A percentile compares a stretch with the other conserved stretches of the same genome.
These are phyloP conservation scores for Formica exsecta DNA, from an alignment of 1,140 invertebrate genomes.

Conservation along the genomic window DNA sequence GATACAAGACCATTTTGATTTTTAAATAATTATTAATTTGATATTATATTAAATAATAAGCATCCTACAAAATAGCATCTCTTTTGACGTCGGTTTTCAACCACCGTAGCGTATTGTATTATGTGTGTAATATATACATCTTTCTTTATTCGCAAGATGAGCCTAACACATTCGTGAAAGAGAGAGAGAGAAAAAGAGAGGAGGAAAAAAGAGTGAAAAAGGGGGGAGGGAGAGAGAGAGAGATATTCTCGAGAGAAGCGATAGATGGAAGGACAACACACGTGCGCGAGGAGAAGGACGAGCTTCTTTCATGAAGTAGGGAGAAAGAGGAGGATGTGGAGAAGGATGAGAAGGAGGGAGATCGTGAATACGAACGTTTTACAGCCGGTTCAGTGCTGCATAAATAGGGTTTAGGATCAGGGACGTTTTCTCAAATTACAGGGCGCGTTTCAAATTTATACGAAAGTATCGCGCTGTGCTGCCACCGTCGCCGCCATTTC, in stretches of 20 bases:
- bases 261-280: conserved; percentile 33
- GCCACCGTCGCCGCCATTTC: conserved; percentile 29
- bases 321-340: conserved; percentile 21
- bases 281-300: conserved; percentile 44
- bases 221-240: conserved; percentile 41
- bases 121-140: not conserved
- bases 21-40: no score
- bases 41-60: no score
- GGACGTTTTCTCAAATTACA: conserved; percentile 63
- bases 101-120: no score
- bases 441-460: conserved; percentile 64
- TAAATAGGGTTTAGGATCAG: conserved; percentile 61
- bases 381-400: conserved; percentile 64
- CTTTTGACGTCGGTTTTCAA: no score
- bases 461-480: conserved; percentile 46
- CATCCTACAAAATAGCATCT: no score
- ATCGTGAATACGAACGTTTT: conserved; percentile 59
- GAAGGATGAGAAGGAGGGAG: conserved; percentile 37
- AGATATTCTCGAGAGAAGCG: conserved; percentile 52
- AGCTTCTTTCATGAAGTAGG: conserved; percentile 15
- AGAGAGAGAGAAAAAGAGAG: not conserved
- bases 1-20: no score
- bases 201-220: not conserved
- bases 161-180: not conserved
- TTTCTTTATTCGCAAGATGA: not conserved